These are phyloP conservation scores for Rhyacophila brunnea DNA, from an alignment of 1,140 invertebrate genomes.

Conservation along the genomic window DNA sequence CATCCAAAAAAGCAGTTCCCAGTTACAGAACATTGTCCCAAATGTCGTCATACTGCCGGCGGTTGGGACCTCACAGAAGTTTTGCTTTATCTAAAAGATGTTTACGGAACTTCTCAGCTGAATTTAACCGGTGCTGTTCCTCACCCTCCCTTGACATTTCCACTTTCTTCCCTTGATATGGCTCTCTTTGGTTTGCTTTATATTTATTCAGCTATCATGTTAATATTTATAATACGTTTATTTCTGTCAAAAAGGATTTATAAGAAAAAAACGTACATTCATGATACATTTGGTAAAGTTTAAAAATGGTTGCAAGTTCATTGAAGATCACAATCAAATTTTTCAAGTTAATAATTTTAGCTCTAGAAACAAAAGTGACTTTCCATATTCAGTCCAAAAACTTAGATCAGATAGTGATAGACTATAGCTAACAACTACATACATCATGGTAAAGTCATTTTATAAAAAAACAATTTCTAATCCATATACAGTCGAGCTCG, in stretches of 20 bases:
- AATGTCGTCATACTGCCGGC: conserved; percentile 62
- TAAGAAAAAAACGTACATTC: conserved; percentile 61
- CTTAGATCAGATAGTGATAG: too few species aligned
- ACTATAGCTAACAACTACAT: too few species aligned
- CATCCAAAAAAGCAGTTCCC: conserved; percentile 94
- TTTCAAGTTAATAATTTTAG: too few species aligned
- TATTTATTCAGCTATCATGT: conserved; percentile 60
- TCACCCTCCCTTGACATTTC: conserved; percentile 35
- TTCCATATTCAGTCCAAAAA: too few species aligned
- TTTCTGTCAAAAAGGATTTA: conserved; percentile 64
- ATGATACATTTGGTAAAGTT: conserved; percentile 59
- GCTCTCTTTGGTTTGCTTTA: conserved; percentile 76
- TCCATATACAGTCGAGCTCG: too few species aligned
- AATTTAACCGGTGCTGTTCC: conserved; percentile 46
- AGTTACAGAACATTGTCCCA: conserved; percentile 61
- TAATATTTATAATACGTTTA: conserved; percentile 70
- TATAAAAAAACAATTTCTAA: too few species aligned
- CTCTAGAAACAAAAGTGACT: too few species aligned
- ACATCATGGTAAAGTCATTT: too few species aligned
- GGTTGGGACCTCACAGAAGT: conserved; percentile 72
- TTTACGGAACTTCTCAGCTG: conserved; percentile 66
- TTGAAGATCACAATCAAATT: too few species aligned
- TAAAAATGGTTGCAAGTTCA: too few species aligned
- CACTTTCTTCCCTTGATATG: conserved; percentile 65
- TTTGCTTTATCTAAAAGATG: conserved; percentile 69